Conservation (phyloP, 2,113 vertebrate species). For the Malurus melanocephalus region DNA sequence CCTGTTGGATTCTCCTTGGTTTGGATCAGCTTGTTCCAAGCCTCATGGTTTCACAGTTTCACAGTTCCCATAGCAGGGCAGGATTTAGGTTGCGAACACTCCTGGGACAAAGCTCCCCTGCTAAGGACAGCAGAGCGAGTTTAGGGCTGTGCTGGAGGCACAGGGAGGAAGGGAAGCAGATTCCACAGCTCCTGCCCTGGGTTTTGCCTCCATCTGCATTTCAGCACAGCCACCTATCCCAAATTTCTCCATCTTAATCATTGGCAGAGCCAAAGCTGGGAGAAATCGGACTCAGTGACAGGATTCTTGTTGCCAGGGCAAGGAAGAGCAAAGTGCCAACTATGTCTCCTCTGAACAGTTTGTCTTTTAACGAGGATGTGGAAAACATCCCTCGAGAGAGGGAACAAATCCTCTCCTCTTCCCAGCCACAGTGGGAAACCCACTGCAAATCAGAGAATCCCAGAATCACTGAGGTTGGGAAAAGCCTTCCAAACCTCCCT, state of each 20-base stretch:
- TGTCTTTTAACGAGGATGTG: background rate
- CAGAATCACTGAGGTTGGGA: background rate
- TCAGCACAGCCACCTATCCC: slow-evolving; percentile 21
- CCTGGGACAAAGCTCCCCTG: slow-evolving; percentile 28
- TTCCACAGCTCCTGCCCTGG: background rate
- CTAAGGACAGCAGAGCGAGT: slow-evolving; percentile 27
- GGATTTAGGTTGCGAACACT: slow-evolving; percentile 49
- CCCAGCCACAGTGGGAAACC: background rate
- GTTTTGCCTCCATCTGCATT: background rate
- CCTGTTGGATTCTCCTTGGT: slow-evolving; percentile 20
- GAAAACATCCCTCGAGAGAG: background rate
- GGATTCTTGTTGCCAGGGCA: slow-evolving; percentile 66
- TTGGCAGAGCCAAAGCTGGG: slow-evolving; percentile 29
- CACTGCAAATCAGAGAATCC: background rate
- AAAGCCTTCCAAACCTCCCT: background rate
- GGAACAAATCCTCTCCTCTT: background rate
- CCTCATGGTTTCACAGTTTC: background rate
- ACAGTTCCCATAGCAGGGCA: background rate
- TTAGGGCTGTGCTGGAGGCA: background rate
- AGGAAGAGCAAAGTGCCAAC: slow-evolving; percentile 58
- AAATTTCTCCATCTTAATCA: slow-evolving; percentile 13
- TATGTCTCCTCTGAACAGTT: background rate
- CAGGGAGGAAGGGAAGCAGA: slow-evolving; percentile 3
- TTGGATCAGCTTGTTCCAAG: background rate
- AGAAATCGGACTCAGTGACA: slow-evolving; percentile 8